These are phyloP conservation scores for Andrena praecox DNA, from an alignment of 2,888 invertebrate genomes.

Conservation along the genomic window DNA sequence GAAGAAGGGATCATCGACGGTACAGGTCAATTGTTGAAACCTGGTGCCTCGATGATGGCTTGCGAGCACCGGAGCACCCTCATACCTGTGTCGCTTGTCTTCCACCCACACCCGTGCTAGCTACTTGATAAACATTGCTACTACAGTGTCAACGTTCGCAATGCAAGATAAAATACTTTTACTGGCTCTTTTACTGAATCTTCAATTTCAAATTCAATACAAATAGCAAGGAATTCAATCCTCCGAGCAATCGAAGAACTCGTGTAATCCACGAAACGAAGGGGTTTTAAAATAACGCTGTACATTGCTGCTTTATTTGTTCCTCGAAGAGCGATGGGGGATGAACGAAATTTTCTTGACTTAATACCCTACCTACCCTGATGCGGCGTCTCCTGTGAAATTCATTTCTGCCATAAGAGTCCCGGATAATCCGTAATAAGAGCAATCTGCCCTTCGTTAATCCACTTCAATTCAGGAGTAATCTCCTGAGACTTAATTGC, in stretches of 20 bases:
- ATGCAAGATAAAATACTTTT: neutral
- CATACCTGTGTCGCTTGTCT: neutral
- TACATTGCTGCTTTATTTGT: neutral
- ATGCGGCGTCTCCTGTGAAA: neutral
- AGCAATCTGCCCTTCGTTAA: constrained; percentile 20
- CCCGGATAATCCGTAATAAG: constrained; percentile 27
- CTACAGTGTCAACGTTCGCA: neutral
- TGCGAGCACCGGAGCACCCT: too few relatives aligned
- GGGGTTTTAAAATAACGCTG: neutral
- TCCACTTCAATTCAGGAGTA: neutral
- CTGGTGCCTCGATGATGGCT: too few relatives aligned
- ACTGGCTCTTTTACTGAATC: neutral
- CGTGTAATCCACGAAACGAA: neutral
- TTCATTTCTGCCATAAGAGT: constrained; percentile 6
- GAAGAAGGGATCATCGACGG: too few relatives aligned
- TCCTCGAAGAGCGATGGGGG: neutral
- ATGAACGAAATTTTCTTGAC: constrained; percentile 6
- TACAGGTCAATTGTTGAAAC: too few relatives aligned
- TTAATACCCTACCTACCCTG: neutral
- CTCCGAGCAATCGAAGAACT: neutral
- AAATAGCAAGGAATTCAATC: neutral
- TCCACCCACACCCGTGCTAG: neutral
- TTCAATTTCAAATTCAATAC: neutral
- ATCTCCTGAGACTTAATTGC: neutral
- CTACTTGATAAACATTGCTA: neutral